phyloP scores from a whole-genome alignment of 2,888 invertebrate genomes.

The Zaprionus lineosus region DNA sequence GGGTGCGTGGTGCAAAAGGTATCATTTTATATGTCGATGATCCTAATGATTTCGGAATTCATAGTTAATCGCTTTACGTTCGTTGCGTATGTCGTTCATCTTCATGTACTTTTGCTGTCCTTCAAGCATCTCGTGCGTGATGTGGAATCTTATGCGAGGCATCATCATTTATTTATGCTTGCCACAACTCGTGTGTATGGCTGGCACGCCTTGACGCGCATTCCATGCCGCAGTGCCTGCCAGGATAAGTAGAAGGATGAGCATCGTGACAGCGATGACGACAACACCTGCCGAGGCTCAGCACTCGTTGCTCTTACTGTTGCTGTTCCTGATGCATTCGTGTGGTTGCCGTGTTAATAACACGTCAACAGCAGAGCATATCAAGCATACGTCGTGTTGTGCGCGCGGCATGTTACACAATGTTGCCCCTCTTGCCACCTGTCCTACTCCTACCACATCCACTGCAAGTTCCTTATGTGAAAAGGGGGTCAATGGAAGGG shows the following conservation, averaged over 20 bases:
- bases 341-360: constrained; percentile 68
- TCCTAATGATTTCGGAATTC: constrained; percentile 10
- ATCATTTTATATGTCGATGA: too few species aligned
- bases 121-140: constrained; percentile 40
- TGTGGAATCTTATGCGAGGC: constrained; percentile 62
- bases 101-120: constrained; percentile 35
- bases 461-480: too few species aligned
- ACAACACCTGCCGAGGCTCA: constrained; percentile 54
- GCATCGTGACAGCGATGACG: constrained; percentile 43
- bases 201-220: constrained; percentile 20
- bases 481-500: too few species aligned
- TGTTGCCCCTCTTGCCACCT: too few species aligned
- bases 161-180: constrained; percentile 75
- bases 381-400: constrained; percentile 62
- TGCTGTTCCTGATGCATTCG: constrained; percentile 48
- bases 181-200: constrained; percentile 40
- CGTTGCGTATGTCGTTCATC: constrained; percentile 24
- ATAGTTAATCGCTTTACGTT: constrained; percentile 17
- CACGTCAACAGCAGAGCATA: constrained; percentile 61
- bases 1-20: too few species aligned
- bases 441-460: too few species aligned
- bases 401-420: constrained; percentile 36
- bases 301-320: not conserved
- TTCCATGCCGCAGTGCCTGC: constrained; percentile 3
- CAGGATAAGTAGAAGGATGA: not conserved